A percentile compares a stretch with the other conserved stretches of the same genome.
Evolutionary conservation across 2,888 invertebrate species (phyloP).

Genomic region (Tortrix viridana): DNA sequence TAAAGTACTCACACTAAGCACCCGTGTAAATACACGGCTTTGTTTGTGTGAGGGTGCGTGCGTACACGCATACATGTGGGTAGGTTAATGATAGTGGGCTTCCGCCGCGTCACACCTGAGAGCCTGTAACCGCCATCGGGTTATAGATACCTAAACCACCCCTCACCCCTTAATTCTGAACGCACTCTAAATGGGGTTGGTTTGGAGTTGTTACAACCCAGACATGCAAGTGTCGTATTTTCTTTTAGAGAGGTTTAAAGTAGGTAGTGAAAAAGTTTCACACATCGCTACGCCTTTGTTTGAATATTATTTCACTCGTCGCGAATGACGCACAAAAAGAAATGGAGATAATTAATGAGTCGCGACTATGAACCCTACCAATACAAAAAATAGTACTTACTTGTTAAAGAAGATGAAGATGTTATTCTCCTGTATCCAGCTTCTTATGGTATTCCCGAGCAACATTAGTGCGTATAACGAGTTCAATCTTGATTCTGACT

Average conservation of each 20-base stretch:
- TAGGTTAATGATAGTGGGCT: slow-evolving; percentile 82
- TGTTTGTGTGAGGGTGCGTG: slow-evolving; percentile 57
- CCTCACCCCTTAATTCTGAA: slow-evolving; percentile 72
- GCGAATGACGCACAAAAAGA: too few relatives aligned
- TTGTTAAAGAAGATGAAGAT: neutral
- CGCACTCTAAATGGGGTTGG: slow-evolving; percentile 51
- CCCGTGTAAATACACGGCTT: slow-evolving; percentile 53
- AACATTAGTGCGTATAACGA: slow-evolving; percentile 23
- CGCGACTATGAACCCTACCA: too few relatives aligned
- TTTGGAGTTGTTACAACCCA: slow-evolving; percentile 53
- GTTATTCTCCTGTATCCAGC: slow-evolving; percentile 13
- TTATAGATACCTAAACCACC: slow-evolving; percentile 74
- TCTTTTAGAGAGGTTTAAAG: too few relatives aligned
- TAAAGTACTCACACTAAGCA: slow-evolving; percentile 51
- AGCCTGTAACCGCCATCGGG: slow-evolving; percentile 80
- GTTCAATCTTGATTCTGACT: slow-evolving; percentile 28
- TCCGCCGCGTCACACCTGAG: slow-evolving; percentile 85
- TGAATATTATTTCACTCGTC: too few relatives aligned
- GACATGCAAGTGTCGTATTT: neutral
- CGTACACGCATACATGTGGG: slow-evolving; percentile 69
- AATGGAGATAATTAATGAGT: too few relatives aligned
- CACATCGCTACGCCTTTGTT: too few relatives aligned
- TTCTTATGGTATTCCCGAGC: slow-evolving; percentile 19
- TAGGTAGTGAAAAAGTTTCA: too few relatives aligned
- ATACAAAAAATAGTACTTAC: too few relatives aligned